A percentile compares a stretch with the other conserved stretches of the same genome.
phyloP scores from a whole-genome alignment of 1,140 invertebrate genomes.

The Eufriesea mexicana region DNA sequence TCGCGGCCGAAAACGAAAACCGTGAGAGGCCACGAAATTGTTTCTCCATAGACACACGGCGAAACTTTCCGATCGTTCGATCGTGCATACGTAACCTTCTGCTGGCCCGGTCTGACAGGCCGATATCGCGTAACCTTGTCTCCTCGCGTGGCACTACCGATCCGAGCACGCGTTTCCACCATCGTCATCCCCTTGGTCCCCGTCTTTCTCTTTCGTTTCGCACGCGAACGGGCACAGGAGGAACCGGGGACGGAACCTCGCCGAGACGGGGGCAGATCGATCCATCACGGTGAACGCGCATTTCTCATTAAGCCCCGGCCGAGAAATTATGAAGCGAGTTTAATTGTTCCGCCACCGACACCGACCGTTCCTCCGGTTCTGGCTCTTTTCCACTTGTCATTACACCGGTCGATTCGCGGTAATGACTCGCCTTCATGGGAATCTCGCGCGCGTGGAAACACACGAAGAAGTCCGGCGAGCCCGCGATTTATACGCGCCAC shows the following conservation, averaged over 20 bases:
- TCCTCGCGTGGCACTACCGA: constrained; percentile 24
- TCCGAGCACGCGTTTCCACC: constrained; percentile 15
- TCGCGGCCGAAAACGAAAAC: constrained; percentile 31
- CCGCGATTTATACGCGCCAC: constrained; percentile 64
- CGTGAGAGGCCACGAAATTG: constrained; percentile 50
- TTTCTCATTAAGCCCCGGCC: constrained; percentile 70
- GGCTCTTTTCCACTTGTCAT: constrained; percentile 71
- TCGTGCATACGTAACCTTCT: constrained; percentile 48
- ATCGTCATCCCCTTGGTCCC: constrained; percentile 45
- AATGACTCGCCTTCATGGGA: constrained; percentile 69
- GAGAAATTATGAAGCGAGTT: constrained; percentile 72
- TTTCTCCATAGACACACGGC: constrained; percentile 36
- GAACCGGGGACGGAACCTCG: neutral
- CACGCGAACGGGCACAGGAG: constrained; percentile 49
- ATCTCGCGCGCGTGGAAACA: constrained; percentile 18
- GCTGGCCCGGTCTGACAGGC: constrained; percentile 51
- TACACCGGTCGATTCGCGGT: constrained; percentile 65
- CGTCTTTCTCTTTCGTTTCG: constrained; percentile 56
- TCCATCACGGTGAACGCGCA: constrained; percentile 66
- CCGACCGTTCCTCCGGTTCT: constrained; percentile 42
- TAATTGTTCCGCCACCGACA: constrained; percentile 69
- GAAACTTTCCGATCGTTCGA: constrained; percentile 54
- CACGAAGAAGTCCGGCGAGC: neutral
- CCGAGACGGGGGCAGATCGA: constrained; percentile 59
- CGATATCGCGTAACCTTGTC: constrained; percentile 58